phyloP scores from a whole-genome alignment of 2,797 vertebrate genomes.

The Basileuterus tristriatus region DNA sequence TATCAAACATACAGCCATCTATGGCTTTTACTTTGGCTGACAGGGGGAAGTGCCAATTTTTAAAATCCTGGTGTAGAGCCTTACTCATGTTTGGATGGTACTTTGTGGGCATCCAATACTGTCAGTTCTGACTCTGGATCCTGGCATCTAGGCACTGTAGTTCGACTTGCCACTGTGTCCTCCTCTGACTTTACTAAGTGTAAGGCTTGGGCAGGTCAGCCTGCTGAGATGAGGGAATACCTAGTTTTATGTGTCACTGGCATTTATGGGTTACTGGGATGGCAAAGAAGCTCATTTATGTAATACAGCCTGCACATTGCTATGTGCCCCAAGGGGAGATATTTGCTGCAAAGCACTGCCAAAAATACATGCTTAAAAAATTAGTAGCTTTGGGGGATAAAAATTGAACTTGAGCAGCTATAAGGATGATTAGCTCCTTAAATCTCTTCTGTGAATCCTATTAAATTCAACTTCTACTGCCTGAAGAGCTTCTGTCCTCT shows the following conservation, averaged over 20 bases:
- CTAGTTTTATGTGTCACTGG: background rate
- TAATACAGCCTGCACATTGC: background rate
- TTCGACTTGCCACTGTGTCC: background rate
- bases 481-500: constrained; percentile 8
- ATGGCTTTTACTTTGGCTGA: background rate
- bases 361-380: constrained; percentile 47
- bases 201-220: background rate
- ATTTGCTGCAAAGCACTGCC: constrained; percentile 8
- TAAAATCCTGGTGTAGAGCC: background rate
- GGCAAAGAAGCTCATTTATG: background rate
- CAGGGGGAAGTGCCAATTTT: background rate
- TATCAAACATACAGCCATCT: background rate
- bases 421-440: constrained; percentile 48
- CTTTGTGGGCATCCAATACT: background rate
- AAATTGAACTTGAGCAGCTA: constrained; percentile 45
- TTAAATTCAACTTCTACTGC: constrained; percentile 23
- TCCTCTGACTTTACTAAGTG: background rate
- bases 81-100: background rate
- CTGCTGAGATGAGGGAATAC: background rate
- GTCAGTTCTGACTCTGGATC: background rate
- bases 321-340: background rate
- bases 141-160: background rate
- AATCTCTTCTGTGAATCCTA: constrained; percentile 42
- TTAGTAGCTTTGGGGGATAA: constrained; percentile 47
- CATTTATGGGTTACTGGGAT: background rate